Conservation (phyloP, 2,797 vertebrate species). For the Acanthiza pusilla region DNA sequence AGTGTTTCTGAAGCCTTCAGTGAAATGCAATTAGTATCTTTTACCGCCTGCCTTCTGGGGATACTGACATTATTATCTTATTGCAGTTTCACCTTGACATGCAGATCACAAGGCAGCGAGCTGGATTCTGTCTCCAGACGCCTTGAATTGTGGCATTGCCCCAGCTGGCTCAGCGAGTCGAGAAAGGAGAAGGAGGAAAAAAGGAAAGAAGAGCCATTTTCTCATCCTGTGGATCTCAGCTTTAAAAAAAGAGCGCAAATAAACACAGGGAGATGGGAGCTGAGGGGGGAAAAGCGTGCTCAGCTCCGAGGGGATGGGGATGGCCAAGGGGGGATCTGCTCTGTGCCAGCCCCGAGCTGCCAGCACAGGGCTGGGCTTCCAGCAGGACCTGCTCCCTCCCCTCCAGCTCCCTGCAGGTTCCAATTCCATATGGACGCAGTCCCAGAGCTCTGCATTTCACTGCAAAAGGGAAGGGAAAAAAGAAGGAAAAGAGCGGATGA, state of each 20-base stretch:
- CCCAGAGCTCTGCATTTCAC: neutral
- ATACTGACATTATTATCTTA: conserved; percentile 65
- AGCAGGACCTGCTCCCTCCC: neutral
- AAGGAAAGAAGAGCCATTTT: neutral
- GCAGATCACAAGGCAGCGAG: conserved; percentile 66
- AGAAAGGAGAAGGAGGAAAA: neutral
- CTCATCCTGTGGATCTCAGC: neutral
- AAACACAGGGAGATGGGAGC: neutral
- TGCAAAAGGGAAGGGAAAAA: neutral
- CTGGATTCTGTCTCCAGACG: conserved; percentile 46
- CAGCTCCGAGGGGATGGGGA: neutral
- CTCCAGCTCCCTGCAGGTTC: neutral
- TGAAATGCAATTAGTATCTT: conserved; percentile 82
- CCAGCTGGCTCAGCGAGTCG: conserved; percentile 44
- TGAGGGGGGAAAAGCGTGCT: rapidly evolving
- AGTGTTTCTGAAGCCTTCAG: conserved; percentile 76
- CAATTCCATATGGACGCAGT: neutral
- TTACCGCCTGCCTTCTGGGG: conserved; percentile 76
- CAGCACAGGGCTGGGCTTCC: neutral
- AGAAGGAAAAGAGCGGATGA: neutral
- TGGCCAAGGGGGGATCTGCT: neutral
- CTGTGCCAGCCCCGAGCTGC: neutral
- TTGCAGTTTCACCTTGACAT: conserved; percentile 66
- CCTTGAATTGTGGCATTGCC: conserved; percentile 77
- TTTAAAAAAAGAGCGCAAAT: neutral